Percentiles rank a stretch among this genome's conserved stretches.
phyloP scores from a whole-genome alignment of 2,113 vertebrate species.

The Engraulis encrasicolus region DNA sequence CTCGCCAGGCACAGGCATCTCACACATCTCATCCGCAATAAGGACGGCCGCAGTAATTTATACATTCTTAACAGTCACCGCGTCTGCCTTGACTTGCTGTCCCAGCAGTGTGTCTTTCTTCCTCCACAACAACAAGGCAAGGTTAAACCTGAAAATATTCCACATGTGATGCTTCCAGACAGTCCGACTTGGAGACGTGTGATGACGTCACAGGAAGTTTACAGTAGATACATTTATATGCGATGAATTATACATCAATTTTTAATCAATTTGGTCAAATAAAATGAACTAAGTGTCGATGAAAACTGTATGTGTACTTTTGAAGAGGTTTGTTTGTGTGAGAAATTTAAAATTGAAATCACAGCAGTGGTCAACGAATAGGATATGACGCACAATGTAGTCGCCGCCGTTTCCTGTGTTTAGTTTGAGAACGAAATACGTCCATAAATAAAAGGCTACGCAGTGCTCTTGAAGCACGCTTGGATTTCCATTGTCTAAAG shows the following conservation, averaged over 20 bases:
- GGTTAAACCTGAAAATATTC: conserved; percentile 23
- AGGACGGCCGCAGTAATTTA: conserved; percentile 38
- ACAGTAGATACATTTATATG: not conserved
- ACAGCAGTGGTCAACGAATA: too few species aligned
- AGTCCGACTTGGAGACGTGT: too few species aligned
- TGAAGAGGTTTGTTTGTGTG: not conserved
- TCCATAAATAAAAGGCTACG: conserved; percentile 14
- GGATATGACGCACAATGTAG: conserved; percentile 40
- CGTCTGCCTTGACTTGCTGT: too few species aligned
- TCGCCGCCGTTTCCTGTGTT: not conserved
- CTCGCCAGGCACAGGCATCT: conserved; percentile 1
- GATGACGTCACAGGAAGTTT: conserved; percentile 20
- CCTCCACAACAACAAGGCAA: not conserved
- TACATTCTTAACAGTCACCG: conserved; percentile 49
- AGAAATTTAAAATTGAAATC: too few species aligned
- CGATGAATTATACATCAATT: not conserved
- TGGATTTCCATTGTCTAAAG: not conserved
- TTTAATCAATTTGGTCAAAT: not conserved
- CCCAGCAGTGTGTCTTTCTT: too few species aligned
- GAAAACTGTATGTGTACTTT: too few species aligned
- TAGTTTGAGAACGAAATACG: not conserved
- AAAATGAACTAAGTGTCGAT: not conserved
- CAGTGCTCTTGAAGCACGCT: not conserved
- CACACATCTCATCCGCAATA: conserved; percentile 29
- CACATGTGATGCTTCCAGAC: not conserved